A percentile compares a stretch with the other conserved stretches of the same genome.
Evolutionary conservation across 1,140 invertebrate genomes (phyloP).

Genomic region (Steinernema feltiae): DNA sequence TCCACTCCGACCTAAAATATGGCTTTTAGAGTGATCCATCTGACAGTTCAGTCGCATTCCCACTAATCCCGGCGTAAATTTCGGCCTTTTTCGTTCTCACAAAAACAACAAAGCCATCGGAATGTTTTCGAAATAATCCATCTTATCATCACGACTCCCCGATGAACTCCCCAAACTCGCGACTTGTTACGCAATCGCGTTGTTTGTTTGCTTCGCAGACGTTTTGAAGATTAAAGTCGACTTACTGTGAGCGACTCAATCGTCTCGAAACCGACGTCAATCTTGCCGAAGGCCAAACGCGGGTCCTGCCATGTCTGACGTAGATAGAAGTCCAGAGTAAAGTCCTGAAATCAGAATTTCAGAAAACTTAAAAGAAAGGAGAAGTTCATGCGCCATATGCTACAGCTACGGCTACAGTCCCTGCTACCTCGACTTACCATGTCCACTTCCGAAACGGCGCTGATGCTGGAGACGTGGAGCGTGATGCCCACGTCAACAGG

Average conservation of each 20-base stretch:
- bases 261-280: slow-evolving; percentile 66
- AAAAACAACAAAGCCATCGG: no score
- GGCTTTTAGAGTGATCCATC: no score
- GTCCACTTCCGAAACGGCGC: slow-evolving; percentile 51
- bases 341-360: slow-evolving; percentile 69
- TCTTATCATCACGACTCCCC: not conserved
- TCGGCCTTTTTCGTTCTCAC: no score
- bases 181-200: not conserved
- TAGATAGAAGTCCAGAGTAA: slow-evolving; percentile 96
- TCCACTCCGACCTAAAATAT: slow-evolving; percentile 74
- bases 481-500: slow-evolving; percentile 56
- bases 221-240: not conserved
- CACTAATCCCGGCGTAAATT: no score
- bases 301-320: slow-evolving; percentile 96
- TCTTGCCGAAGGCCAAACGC: slow-evolving; percentile 78
- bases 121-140: not conserved
- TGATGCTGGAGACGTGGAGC: slow-evolving; percentile 52
- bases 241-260: slow-evolving; percentile 49
- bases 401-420: no score
- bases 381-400: no score
- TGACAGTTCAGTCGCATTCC: no score
- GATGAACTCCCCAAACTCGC: not conserved
- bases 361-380: no score
- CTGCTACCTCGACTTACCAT: slow-evolving; percentile 54
- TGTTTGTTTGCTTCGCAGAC: not conserved